These are phyloP conservation scores for Mola mola DNA, from an alignment of 2,113 vertebrate genomes.

Conservation along the genomic window DNA sequence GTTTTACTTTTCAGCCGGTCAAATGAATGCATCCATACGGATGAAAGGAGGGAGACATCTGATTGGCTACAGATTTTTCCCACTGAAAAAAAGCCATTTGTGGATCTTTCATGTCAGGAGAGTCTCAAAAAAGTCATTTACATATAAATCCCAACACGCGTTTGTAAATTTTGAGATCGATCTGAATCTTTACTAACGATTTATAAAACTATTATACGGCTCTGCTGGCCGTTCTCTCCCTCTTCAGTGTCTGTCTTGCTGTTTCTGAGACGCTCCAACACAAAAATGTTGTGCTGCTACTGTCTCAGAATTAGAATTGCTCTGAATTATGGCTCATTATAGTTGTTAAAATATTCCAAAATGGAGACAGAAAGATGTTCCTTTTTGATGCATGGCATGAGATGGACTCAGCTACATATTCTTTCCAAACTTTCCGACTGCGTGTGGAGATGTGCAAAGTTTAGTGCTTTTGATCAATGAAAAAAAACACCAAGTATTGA, in stretches of 20 bases:
- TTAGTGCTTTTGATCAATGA: constrained; percentile 4
- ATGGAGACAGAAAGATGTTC: not conserved
- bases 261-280: constrained; percentile 64
- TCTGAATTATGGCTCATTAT: constrained; percentile 39
- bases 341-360: constrained; percentile 15
- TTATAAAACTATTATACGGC: constrained; percentile 45
- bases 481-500: not conserved
- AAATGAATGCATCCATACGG: too few relatives aligned
- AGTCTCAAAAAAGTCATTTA: too few relatives aligned
- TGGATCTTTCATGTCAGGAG: too few relatives aligned
- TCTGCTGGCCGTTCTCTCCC: constrained; percentile 66
- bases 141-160: too few relatives aligned
- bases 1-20: too few relatives aligned
- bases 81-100: too few relatives aligned
- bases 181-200: too few relatives aligned
- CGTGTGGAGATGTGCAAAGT: not conserved
- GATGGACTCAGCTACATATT: not conserved
- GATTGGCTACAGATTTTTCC: too few relatives aligned
- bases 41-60: too few relatives aligned
- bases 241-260: constrained; percentile 43
- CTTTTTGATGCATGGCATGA: not conserved
- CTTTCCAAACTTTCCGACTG: constrained; percentile 1
- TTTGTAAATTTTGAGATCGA: too few relatives aligned
- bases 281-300: constrained; percentile 20
- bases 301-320: not conserved